Percentiles rank a stretch among this genome's conserved stretches.
Evolutionary conservation across 2,888 invertebrate genomes (phyloP).

Genomic region (Archips crataeganus): DNA sequence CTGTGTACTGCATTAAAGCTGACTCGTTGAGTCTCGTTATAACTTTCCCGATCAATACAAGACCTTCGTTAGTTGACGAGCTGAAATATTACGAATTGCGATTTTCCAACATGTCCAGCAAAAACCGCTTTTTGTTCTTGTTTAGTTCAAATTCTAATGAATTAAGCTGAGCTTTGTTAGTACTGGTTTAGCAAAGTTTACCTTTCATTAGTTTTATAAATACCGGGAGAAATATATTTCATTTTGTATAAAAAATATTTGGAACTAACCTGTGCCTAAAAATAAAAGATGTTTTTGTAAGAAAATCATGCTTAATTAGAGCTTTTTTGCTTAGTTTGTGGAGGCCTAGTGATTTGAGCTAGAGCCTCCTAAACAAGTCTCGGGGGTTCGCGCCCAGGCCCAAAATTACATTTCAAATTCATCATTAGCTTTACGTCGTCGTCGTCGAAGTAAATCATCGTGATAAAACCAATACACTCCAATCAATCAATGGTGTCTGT

Average conservation of each 20-base stretch:
- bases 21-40: conserved; percentile 39
- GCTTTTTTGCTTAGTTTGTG: too few species aligned
- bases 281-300: too few species aligned
- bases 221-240: neutral
- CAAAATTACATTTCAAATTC: too few species aligned
- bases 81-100: conserved; percentile 32
- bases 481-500: too few species aligned
- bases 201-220: conserved; percentile 3
- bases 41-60: conserved; percentile 32
- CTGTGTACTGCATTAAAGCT: conserved; percentile 32
- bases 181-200: neutral
- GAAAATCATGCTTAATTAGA: too few species aligned
- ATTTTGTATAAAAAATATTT: neutral
- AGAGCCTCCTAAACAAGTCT: too few species aligned
- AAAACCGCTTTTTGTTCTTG: conserved; percentile 4
- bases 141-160: neutral
- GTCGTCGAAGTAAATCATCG: too few species aligned
- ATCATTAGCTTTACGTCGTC: too few species aligned
- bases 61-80: conserved; percentile 37
- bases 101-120: conserved; percentile 14
- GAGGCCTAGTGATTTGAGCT: too few species aligned
- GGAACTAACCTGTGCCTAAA: neutral
- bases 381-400: too few species aligned
- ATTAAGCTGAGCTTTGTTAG: neutral
- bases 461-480: too few species aligned